A percentile compares a stretch with the other conserved stretches of the same genome.
Evolutionary conservation across 2,113 vertebrate species (phyloP).

Genomic region (Corythoichthys intestinalis): DNA sequence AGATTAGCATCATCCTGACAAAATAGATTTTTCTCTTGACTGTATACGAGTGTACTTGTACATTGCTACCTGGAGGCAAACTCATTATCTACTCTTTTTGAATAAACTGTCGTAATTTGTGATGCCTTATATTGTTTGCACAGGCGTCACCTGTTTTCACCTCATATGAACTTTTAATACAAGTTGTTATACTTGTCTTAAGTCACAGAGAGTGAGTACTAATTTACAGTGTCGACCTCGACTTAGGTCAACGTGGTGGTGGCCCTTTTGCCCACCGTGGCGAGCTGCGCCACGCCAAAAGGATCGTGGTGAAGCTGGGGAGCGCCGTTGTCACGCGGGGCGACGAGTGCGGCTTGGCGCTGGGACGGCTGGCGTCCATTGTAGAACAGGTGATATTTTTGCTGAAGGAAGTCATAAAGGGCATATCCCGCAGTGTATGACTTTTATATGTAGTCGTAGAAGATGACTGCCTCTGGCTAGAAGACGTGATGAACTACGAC

Average conservation of each 20-base stretch:
- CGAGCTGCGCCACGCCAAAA: conserved; percentile 89
- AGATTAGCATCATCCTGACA: too few species aligned
- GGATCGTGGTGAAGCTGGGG: conserved; percentile 94
- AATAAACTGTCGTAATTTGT: neutral
- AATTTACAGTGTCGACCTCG: neutral
- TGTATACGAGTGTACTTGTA: too few species aligned
- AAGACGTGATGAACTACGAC: too few species aligned
- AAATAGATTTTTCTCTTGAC: too few species aligned
- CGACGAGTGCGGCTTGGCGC: conserved; percentile 92
- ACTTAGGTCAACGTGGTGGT: conserved; percentile 72
- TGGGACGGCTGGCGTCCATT: conserved; percentile 93
- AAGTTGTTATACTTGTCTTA: too few species aligned
- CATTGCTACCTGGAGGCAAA: too few species aligned
- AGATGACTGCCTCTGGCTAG: too few species aligned
- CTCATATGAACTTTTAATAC: too few species aligned
- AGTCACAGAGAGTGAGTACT: too few species aligned
- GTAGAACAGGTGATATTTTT: conserved; percentile 88
- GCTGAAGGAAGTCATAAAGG: neutral
- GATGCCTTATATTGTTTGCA: neutral
- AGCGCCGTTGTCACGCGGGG: conserved; percentile 95
- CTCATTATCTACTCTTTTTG: neutral
- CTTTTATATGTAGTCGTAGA: too few species aligned
- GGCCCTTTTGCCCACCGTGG: conserved; percentile 88
- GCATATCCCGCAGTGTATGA: too few species aligned
- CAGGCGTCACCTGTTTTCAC: too few species aligned